phyloP scores from a whole-genome alignment of 2,797 vertebrate species.

The Oreochromis grahami region DNA sequence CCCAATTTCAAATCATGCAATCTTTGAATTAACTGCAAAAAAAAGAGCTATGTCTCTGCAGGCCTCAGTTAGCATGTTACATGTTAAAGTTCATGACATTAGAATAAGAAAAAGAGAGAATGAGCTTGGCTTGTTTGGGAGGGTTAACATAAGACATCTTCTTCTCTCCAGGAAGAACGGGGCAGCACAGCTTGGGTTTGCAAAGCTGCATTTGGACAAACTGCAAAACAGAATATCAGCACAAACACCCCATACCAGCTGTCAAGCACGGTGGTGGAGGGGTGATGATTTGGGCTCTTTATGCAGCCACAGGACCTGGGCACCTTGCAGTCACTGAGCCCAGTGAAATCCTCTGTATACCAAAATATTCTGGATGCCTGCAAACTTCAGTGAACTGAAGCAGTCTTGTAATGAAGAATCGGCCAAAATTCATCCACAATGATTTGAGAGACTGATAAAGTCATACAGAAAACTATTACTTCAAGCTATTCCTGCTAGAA shows the following conservation, averaged over 20 bases:
- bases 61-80: background rate
- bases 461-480: background rate
- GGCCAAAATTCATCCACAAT: background rate
- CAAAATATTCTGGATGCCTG: background rate
- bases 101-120: background rate
- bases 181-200: background rate
- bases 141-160: background rate
- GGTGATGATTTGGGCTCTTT: background rate
- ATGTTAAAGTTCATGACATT: background rate
- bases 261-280: background rate
- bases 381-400: background rate
- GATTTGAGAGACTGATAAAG: background rate
- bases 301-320: background rate
- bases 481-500: background rate
- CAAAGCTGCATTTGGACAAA: background rate
- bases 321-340: background rate
- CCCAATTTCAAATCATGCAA: too few species aligned
- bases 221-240: background rate
- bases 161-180: background rate
- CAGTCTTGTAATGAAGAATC: background rate
- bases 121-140: background rate
- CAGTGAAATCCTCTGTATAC: background rate
- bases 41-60: background rate
- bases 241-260: background rate
- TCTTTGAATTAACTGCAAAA: background rate